These are phyloP conservation scores for Spodoptera picta DNA, from an alignment of 2,888 invertebrate genomes.

Conservation along the genomic window DNA sequence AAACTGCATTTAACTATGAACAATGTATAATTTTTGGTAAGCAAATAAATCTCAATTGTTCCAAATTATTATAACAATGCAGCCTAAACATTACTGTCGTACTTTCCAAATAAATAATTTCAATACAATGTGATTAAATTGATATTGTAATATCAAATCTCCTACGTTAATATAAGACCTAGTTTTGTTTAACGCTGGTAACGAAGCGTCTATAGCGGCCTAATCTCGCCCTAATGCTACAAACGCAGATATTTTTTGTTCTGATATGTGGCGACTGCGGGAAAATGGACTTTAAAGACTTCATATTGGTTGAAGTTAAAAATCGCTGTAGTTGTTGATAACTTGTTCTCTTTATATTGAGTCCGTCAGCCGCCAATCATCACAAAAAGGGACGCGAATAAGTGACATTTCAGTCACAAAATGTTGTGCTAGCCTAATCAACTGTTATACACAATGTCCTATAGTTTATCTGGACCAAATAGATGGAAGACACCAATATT, in stretches of 20 bases:
- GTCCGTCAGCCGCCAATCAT: slow-evolving; percentile 21
- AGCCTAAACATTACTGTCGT: slow-evolving; percentile 37
- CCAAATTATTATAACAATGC: slow-evolving; percentile 1
- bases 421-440: slow-evolving; percentile 44
- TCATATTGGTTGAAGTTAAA: too few relatives aligned
- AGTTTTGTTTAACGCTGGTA: slow-evolving; percentile 44
- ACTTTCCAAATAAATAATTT: slow-evolving; percentile 30
- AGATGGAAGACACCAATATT: too few relatives aligned
- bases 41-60: background rate
- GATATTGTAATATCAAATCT: slow-evolving; percentile 46
- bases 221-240: slow-evolving; percentile 38
- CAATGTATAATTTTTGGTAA: slow-evolving; percentile 2
- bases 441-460: slow-evolving; percentile 33
- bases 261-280: slow-evolving; percentile 34
- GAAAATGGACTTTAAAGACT: background rate
- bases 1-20: too few relatives aligned
- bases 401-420: slow-evolving; percentile 40
- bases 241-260: slow-evolving; percentile 14
- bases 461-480: background rate
- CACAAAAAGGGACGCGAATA: slow-evolving; percentile 47
- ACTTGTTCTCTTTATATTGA: background rate
- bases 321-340: too few relatives aligned
- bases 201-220: slow-evolving; percentile 36
- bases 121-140: slow-evolving; percentile 30
- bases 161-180: slow-evolving; percentile 48